Conservation (phyloP, 2,888 invertebrate genomes). For the Rhopalosiphum nymphaeae region DNA sequence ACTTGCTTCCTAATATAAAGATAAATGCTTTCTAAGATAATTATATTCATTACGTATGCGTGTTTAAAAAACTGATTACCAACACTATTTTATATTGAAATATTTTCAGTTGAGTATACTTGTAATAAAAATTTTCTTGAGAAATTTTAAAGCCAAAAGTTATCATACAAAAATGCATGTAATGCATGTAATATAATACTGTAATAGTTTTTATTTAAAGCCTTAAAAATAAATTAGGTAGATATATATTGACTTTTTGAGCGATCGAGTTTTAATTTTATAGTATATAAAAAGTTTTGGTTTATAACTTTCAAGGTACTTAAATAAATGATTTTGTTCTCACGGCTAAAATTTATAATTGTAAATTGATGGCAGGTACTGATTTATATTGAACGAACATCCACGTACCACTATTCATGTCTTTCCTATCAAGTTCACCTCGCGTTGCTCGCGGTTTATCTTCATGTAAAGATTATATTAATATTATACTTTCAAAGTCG, state of each 20-base stretch:
- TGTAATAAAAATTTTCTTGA: background rate
- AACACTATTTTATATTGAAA: background rate
- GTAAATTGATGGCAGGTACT: background rate
- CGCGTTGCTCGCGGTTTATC: background rate
- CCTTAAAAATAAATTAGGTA: background rate
- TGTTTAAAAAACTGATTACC: background rate
- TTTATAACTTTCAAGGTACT: background rate
- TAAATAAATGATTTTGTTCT: background rate
- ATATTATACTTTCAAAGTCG: background rate
- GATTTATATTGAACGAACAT: background rate
- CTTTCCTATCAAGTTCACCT: background rate
- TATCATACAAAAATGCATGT: background rate
- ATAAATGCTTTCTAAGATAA: background rate
- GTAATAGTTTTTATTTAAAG: background rate
- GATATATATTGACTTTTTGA: background rate
- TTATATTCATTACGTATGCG: background rate
- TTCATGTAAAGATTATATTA: background rate
- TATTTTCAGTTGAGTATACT: background rate
- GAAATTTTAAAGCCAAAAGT: background rate
- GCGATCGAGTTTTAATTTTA: background rate
- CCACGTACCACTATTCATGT: conserved; percentile 2
- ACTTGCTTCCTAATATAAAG: background rate
- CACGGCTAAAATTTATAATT: background rate
- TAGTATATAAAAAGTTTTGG: background rate
- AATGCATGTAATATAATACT: background rate